These are phyloP conservation scores for Eristalis arbustorum DNA, from an alignment of 2,888 invertebrate species.

Conservation along the genomic window DNA sequence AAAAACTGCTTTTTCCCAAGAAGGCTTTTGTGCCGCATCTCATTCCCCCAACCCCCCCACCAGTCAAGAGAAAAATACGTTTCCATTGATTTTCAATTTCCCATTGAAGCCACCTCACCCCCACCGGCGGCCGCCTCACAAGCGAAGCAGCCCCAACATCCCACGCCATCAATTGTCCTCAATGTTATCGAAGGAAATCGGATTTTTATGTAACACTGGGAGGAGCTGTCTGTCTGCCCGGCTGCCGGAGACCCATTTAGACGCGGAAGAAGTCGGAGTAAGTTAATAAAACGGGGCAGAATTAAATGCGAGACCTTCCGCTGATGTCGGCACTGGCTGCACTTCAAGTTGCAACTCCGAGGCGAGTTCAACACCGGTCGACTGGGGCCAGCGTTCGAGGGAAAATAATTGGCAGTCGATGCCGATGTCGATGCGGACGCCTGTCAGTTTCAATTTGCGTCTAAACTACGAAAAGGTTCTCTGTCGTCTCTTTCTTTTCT, in stretches of 20 bases:
- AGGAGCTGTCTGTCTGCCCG: slow-evolving; percentile 35
- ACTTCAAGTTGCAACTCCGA: not conserved
- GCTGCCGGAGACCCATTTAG: not conserved
- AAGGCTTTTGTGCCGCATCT: not conserved
- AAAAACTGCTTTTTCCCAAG: not conserved
- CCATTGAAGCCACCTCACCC: not conserved
- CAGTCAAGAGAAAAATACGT: not conserved
- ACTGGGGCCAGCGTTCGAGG: slow-evolving; percentile 15
- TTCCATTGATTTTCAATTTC: slow-evolving; percentile 45
- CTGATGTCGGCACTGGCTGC: not conserved
- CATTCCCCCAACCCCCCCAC: not conserved
- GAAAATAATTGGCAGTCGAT: slow-evolving; percentile 51
- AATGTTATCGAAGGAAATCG: slow-evolving; percentile 47
- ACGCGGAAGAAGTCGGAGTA: slow-evolving; percentile 27
- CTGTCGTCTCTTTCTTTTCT: slow-evolving; percentile 3
- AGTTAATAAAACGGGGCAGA: slow-evolving; percentile 27
- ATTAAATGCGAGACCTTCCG: slow-evolving; percentile 48
- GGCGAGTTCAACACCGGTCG: not conserved
- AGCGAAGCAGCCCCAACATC: not conserved
- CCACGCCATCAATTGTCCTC: slow-evolving; percentile 27
- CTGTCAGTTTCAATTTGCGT: slow-evolving; percentile 57
- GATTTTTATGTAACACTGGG: slow-evolving; percentile 39
- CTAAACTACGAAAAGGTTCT: slow-evolving; percentile 24
- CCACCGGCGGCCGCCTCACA: not conserved
- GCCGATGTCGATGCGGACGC: slow-evolving; percentile 21